Evolutionary conservation across 2,888 invertebrate genomes (phyloP), one percentile per base, ranked within the genome.

Genomic region (Rapana venosa): DNA sequence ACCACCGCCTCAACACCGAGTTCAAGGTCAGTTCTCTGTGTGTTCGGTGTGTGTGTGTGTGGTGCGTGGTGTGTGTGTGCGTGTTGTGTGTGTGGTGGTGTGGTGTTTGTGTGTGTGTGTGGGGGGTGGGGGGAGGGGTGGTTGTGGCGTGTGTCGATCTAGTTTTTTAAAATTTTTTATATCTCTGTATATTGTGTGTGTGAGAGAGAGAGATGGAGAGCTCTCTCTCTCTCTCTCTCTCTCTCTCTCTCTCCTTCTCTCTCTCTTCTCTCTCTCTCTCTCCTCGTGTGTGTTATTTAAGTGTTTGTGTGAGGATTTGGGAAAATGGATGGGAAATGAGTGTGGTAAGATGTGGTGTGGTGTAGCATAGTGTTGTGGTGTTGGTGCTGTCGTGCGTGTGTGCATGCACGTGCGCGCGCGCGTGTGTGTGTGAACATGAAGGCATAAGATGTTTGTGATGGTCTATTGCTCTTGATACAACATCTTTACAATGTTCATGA

Each of bases 1-100:
- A 93, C 90, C 94, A 94, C 89, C 93, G 93, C 84, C 93, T 95
- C 87, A 93, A 92, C 84, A 93, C 94, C 86, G 94, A 95, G 93
- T 94, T 94, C 87, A 90, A 94, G 93, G 95, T 94, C 92, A 93
- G 94, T 30, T 26, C 1, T 1, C 2, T 47, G 47, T 1, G 22
- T 8, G 36, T 36, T 8, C 6, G 8, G 20, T 5, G 74, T 74
- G 74, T 74, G 20, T 8, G 13, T 17, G 81, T 17, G 20, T 35
- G 35, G 20, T 20, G 20, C 56, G 56, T 56, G 56, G 84, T 84
- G 36, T 47, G 83, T 83, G 83, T 26, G 79, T 26, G 32, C n/a
- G 74, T 20, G 74, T 20, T 74, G 74, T 74, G 74, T 74, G 15
- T 11, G n/a, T 20, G n/a, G 11, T 17, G 74, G 74, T 74, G 74